Evolutionary conservation across 1,140 invertebrate species (phyloP).

Genomic region (Drosophila melanogaster): Release_6_plus_ISO1_MT NC_004354.4:11035001-11035500

Average conservation of each 20-base stretch:
- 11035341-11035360: constrained; percentile 3
- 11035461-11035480: constrained; percentile 80
- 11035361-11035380: not conserved
- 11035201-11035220: not conserved
- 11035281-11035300: constrained; percentile 46
- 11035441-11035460: constrained; percentile 48
- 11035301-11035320: constrained; percentile 75
- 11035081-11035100: constrained; percentile 49
- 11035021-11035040: constrained; percentile 70
- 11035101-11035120: constrained; percentile 61
- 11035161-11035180: constrained; percentile 15
- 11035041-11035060: constrained; percentile 62
- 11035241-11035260: constrained; percentile 54
- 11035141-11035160: too few relatives aligned
- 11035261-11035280: constrained; percentile 49
- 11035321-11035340: constrained; percentile 21
- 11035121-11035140: not conserved
- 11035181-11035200: constrained; percentile 5
- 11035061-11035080: constrained; percentile 14
- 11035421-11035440: constrained; percentile 16
- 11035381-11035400: not conserved
- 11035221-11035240: not conserved
- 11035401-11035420: not conserved
- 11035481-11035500: constrained; percentile 52
- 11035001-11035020: constrained; percentile 38